Base-by-base conservation (phyloP, 2,113 vertebrate genomes). In the Phainopepla nitens region DNA sequence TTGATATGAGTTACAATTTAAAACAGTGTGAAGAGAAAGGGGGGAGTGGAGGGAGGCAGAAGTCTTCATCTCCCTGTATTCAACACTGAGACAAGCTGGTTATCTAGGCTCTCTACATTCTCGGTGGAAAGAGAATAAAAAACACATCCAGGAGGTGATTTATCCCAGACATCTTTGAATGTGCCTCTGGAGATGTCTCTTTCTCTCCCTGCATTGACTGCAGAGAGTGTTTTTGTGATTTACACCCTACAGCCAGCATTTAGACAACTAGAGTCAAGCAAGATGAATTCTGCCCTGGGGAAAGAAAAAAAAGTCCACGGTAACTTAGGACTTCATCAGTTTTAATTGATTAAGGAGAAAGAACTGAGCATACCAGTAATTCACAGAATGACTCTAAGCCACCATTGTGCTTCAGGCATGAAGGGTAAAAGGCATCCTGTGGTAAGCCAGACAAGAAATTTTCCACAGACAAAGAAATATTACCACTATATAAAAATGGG, bases 311-410 rank as follows among this genome's bases (percentile, higher is more conserved):
- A 28, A 7, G 64, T 50, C 35, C 54, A 62, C 13, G 0, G 2
- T 70, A 89, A 86, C 76, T 73, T 77, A 51, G 47, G 61, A 96
- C 54, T 92, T 92, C 76, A 83, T 92, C 68, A 83, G 68, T 92
- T 92, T 86, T 94, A 96, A 90, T 50, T 92, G 82, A 88, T 75
- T 54, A 90, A 89, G 7, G 66, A 89, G 82, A 88, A 85, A 77
- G 80, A 93, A 73, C 13, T 61, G 62, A 65, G 24, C 36, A 69
- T 45, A 22, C 36, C 58, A 80, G 54, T 70, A 92, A 90, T 73
- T 88, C 82, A 77, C 27, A 80, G 56, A 92, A 54, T 25, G 36
- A 70, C 58, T 94, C 65, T 53, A 81, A 89, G 76, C 33, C 33
- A 90, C 75, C 72, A 50, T 50, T 36, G 18, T 0, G 2, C 82